Percentiles rank a stretch among this genome's conserved stretches.
phyloP scores from a whole-genome alignment of 2,113 vertebrate species.

The Odontesthes bonariensis region DNA sequence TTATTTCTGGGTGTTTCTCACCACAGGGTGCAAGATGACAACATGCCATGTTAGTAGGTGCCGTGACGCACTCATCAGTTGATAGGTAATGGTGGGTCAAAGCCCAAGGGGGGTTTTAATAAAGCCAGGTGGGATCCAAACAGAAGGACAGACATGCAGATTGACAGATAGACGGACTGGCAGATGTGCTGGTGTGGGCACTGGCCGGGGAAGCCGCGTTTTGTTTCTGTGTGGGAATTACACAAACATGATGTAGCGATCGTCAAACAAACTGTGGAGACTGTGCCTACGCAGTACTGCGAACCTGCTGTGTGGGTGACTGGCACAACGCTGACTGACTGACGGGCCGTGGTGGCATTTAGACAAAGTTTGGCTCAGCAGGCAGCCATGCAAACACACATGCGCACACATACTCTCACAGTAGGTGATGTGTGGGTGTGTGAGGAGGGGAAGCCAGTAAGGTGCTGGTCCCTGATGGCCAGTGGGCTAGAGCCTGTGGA shows the following conservation, averaged over 20 bases:
- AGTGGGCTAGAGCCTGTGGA: constrained; percentile 52
- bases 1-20: constrained; percentile 6
- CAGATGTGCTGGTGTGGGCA: constrained; percentile 46
- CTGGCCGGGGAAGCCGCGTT: constrained; percentile 52
- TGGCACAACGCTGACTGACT: constrained; percentile 60
- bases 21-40: constrained; percentile 12
- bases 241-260: constrained; percentile 41
- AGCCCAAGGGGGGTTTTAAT: background rate
- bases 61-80: constrained; percentile 39
- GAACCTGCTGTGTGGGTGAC: constrained; percentile 63
- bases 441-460: constrained; percentile 75
- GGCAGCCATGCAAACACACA: constrained; percentile 21
- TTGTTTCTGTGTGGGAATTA: constrained; percentile 46
- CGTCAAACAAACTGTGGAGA: constrained; percentile 44
- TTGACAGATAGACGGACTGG: constrained; percentile 18
- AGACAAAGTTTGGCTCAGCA: constrained; percentile 53
- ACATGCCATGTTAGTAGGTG: background rate
- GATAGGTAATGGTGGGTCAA: background rate
- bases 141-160: constrained; percentile 13
- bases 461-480: constrained; percentile 50
- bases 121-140: background rate
- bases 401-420: constrained; percentile 41
- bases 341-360: constrained; percentile 63
- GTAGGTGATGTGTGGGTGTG: constrained; percentile 68
- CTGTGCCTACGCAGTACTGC: constrained; percentile 58